Percentiles rank a stretch among this genome's conserved stretches.
These are phyloP conservation scores for Dione vanillae DNA, from an alignment of 2,888 invertebrate species.

Conservation along the genomic window DNA sequence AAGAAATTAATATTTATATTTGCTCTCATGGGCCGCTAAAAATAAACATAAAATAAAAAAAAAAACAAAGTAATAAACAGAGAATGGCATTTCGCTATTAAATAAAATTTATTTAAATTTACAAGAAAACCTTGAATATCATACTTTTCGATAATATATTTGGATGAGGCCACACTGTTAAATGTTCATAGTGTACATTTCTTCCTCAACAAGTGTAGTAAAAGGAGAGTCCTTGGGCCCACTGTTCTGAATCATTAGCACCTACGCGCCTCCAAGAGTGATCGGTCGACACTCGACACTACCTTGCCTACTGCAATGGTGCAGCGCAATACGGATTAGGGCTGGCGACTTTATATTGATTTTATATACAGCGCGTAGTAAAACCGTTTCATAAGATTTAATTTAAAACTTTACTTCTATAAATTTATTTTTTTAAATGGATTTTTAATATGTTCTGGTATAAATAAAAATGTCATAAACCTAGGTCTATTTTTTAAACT, in stretches of 20 bases:
- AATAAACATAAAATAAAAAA: not conserved
- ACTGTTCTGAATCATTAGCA: constrained; percentile 70
- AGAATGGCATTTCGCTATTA: not conserved
- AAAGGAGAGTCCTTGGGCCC: constrained; percentile 80
- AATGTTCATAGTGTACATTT: constrained; percentile 46
- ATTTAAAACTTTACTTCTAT: no score
- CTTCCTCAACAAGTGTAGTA: constrained; percentile 66
- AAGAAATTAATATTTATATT: no score
- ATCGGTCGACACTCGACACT: constrained; percentile 41
- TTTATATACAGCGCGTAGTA: not conserved
- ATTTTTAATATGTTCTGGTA: no score
- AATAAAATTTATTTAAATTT: not conserved
- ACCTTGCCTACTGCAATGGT: constrained; percentile 38
- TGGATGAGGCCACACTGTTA: constrained; percentile 26
- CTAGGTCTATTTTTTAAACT: no score
- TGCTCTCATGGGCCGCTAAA: not conserved
- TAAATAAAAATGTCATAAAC: no score
- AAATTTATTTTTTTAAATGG: no score
- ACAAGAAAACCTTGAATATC: not conserved
- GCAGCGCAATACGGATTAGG: constrained; percentile 41
- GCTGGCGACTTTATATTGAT: constrained; percentile 24
- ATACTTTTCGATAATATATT: constrained; percentile 10
- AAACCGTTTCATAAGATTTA: not conserved
- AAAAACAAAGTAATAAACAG: not conserved
- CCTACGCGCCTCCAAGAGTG: constrained; percentile 62